Evolutionary conservation across 2,797 vertebrate species (phyloP).

Genomic region (Pempheris klunzingeri): DNA sequence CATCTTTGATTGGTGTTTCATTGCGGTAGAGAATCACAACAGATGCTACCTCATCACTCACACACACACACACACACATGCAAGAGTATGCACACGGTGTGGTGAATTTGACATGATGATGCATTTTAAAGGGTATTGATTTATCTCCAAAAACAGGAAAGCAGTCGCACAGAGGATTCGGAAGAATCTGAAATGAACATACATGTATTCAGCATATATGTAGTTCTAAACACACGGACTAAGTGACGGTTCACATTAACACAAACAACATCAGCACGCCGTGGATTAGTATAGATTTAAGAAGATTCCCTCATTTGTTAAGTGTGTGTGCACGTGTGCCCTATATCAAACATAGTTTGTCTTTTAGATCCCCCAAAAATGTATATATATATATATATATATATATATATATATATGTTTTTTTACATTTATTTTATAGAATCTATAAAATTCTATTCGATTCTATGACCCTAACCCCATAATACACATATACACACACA

Average conservation of each 20-base stretch:
- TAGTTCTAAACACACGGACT: not conserved
- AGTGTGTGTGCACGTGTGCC: conserved; percentile 55
- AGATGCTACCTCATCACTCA: conserved; percentile 77
- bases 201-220: not conserved
- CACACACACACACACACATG: not conserved
- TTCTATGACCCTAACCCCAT: too few relatives aligned
- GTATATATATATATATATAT: too few relatives aligned
- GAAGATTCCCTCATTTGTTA: conserved; percentile 82
- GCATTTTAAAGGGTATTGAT: conserved; percentile 18
- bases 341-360: conserved; percentile 62
- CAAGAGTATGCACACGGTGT: conserved; percentile 22
- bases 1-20: conserved; percentile 80
- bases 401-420: too few relatives aligned
- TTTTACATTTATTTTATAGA: too few relatives aligned
- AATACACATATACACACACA: not conserved
- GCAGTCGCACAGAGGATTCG: not conserved
- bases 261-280: conserved; percentile 65
- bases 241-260: conserved; percentile 13
- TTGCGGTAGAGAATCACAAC: conserved; percentile 69
- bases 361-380: conserved; percentile 59
- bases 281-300: conserved; percentile 89
- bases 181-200: conserved; percentile 18
- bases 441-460: too few relatives aligned
- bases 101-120: too few relatives aligned
- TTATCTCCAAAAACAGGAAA: not conserved